Evolutionary conservation across 1,140 invertebrate genomes (phyloP), one percentile per base, ranked within the genome.

Genomic region (Philaenus spumarius): DNA sequence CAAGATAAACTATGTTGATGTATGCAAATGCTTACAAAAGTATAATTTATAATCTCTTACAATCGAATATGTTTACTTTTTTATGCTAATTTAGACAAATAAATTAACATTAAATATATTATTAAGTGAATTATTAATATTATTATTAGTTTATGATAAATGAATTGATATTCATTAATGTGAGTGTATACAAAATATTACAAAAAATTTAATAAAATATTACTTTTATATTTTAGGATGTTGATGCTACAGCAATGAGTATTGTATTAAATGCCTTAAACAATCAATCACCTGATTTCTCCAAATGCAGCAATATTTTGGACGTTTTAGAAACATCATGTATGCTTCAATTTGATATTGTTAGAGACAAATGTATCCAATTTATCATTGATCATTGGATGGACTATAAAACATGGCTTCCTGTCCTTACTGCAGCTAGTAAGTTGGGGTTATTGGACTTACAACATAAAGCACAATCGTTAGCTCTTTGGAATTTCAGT

Each of bases 221-320:
- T 14, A 15, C 54, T 47, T 51, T 51, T 34, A 61, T 60, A 6
- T 70, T 74, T 51, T 66, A 73, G 65, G 74, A 74, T 40, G 68
- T 77, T 43, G 74, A 73, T 34, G 69, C 73, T 11, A 69, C 70
- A 66, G 72, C 71, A 20, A 66, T 78, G 62, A 69, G 70, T 55
- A 52, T 71, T 37, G 66, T 78, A 7, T 68, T 78, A 23, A 71
- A 77, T 39, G 74, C 72, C 61, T 69, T 71, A 1, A 74, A 77
- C 51, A 72, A 69, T 14, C 22, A 72, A 71, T 34, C 67, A 66
- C 20, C 63, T 73, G 62, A 73, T 76, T 46, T 74, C 66, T 17
- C 64, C 67, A 47, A 76, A 73, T 64, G 47, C 45, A 37, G 1
- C 2, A 46, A 60, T 17, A 73, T 74, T 43, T 69, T 76, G 51